phyloP scores from a whole-genome alignment of 2,113 vertebrate species.

The Saguinus imperator region DNA sequence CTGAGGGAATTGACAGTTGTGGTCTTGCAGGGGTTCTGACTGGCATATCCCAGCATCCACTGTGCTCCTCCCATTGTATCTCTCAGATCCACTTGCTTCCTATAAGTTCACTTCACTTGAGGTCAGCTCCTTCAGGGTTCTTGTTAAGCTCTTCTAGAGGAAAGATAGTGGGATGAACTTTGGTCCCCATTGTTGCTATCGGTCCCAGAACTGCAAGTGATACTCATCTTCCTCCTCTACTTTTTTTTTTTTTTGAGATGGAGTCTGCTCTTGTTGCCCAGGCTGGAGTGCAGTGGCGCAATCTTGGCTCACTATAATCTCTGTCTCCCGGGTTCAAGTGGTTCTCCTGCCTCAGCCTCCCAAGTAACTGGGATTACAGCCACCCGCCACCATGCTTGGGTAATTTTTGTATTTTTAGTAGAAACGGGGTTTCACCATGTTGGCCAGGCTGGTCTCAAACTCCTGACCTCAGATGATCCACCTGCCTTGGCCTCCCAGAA shows the following conservation, averaged over 20 bases:
- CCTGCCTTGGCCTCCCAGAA: no score
- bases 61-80: background rate
- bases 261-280: no score
- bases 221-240: background rate
- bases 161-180: background rate
- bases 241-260: no score
- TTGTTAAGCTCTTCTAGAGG: background rate
- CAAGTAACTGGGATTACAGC: no score
- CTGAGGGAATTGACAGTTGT: background rate
- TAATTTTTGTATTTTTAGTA: no score
- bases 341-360: no score
- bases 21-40: background rate
- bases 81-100: background rate
- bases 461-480: no score
- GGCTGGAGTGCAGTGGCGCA: no score
- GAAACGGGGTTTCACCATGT: no score
- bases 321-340: no score
- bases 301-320: no score
- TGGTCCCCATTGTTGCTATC: background rate
- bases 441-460: no score
- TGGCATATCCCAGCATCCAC: background rate
- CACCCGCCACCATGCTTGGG: fast-evolving
- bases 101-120: background rate
- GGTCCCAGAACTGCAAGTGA: background rate
- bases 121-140: background rate